Conservation (phyloP, 2,113 vertebrate species). For the Romanogobio albipinnatus region DNA sequence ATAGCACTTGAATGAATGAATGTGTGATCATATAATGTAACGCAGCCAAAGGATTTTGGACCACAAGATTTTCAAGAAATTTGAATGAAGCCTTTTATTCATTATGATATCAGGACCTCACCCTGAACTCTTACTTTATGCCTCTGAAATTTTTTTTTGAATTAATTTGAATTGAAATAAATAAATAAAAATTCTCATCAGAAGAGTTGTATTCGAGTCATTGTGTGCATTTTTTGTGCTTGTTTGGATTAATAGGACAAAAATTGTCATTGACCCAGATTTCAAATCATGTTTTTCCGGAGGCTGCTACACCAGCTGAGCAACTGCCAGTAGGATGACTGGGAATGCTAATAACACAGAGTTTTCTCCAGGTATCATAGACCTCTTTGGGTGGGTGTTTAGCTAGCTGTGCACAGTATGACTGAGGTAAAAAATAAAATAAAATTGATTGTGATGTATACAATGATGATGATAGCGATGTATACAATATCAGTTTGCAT, state of each 20-base stretch:
- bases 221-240: not conserved
- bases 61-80: too few species aligned
- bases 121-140: not conserved
- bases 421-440: not conserved
- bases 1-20: too few species aligned
- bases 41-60: too few species aligned
- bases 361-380: not conserved
- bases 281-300: not conserved
- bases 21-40: too few species aligned
- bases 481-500: not conserved
- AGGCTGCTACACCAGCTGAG: not conserved
- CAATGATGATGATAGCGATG: not conserved
- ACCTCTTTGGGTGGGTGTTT: not conserved
- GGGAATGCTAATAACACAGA: not conserved
- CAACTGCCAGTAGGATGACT: too few species aligned
- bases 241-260: not conserved
- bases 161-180: not conserved
- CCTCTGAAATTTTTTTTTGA: not conserved
- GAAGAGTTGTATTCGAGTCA: not conserved
- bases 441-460: too few species aligned
- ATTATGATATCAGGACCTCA: too few species aligned
- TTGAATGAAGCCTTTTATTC: too few species aligned
- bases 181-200: too few species aligned
- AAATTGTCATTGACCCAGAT: not conserved
- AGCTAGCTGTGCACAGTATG: not conserved